These are phyloP conservation scores for Pandemis cinnamomeana DNA, from an alignment of 2,888 invertebrate species.

Conservation along the genomic window DNA sequence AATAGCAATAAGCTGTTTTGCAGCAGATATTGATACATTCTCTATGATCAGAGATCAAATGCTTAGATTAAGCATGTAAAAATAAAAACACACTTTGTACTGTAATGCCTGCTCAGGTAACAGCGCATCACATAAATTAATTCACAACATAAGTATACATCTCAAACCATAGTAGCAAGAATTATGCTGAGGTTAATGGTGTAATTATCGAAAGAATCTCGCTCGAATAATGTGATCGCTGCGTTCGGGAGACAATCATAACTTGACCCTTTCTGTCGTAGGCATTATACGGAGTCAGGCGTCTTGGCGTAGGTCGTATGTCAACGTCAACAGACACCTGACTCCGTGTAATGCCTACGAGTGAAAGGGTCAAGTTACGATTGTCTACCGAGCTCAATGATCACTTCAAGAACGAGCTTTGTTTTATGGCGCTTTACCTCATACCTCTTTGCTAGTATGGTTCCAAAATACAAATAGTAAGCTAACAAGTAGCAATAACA, in stretches of 20 bases:
- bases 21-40: not conserved
- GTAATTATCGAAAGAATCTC: no score
- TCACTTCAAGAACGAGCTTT: not conserved
- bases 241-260: no score
- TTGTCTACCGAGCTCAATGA: no score
- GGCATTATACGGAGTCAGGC: no score
- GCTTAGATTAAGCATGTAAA: not conserved
- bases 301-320: no score
- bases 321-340: no score
- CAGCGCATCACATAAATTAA: slow-evolving; percentile 5
- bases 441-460: not conserved
- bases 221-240: no score
- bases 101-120: slow-evolving; percentile 3
- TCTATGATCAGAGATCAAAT: not conserved
- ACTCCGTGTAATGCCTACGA: no score
- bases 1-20: slow-evolving; percentile 12
- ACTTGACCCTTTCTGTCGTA: no score
- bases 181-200: not conserved
- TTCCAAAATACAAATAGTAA: not conserved
- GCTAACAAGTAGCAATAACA: slow-evolving; percentile 8
- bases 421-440: not conserved
- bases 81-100: not conserved
- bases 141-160: not conserved
- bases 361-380: no score
- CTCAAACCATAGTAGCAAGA: not conserved